phyloP scores from a whole-genome alignment of 2,797 vertebrate species.

The Buphagus erythrorhynchus region DNA sequence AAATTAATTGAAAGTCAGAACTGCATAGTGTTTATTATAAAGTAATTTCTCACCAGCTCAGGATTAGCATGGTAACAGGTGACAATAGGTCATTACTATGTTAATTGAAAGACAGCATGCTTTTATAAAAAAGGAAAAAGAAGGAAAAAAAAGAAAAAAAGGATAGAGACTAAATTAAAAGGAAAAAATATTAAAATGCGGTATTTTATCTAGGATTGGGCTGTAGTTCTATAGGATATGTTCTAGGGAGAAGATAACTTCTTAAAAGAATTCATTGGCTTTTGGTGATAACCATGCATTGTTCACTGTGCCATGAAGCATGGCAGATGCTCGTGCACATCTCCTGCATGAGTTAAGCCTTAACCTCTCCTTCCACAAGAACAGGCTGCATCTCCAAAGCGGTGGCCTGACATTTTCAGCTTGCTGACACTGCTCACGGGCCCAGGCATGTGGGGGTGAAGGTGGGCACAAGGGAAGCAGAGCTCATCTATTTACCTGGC shows the following conservation, averaged over 20 bases:
- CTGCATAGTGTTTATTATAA: slow-evolving; percentile 82
- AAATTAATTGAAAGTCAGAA: slow-evolving; percentile 85
- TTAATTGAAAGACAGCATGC: slow-evolving; percentile 79
- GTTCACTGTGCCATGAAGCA: not conserved
- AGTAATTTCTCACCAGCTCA: slow-evolving; percentile 84
- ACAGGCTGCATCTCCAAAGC: not conserved
- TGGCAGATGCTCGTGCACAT: accelerated
- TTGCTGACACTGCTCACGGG: not conserved
- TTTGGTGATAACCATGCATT: not conserved
- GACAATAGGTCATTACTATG: slow-evolving; percentile 81
- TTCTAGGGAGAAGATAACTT: not conserved
- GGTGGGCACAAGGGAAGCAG: accelerated
- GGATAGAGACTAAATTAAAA: not conserved
- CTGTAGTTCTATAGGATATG: not conserved
- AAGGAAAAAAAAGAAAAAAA: not conserved
- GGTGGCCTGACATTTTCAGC: not conserved
- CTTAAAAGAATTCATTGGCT: not conserved
- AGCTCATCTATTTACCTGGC: not conserved
- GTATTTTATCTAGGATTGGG: slow-evolving; percentile 18
- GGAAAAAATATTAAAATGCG: slow-evolving; percentile 1
- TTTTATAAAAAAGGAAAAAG: slow-evolving; percentile 28
- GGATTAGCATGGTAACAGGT: slow-evolving; percentile 81
- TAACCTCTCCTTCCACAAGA: not conserved
- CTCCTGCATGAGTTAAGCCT: not conserved
- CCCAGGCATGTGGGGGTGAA: accelerated